phyloP scores from a whole-genome alignment of 1,140 invertebrate species.

The Copidosoma floridanum region DNA sequence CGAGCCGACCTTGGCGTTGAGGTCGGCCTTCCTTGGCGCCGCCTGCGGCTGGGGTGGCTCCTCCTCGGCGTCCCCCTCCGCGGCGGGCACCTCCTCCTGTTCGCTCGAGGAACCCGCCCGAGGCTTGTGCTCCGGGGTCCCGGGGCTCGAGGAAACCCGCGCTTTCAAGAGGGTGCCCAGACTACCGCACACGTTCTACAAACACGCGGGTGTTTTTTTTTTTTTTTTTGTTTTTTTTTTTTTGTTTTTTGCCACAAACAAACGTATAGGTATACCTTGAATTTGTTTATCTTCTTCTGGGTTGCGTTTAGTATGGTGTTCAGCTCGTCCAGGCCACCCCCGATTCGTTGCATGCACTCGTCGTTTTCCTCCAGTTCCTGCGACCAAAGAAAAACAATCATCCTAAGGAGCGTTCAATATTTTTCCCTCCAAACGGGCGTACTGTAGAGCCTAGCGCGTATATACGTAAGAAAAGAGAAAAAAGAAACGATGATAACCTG shows the following conservation, averaged over 20 bases:
- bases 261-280: conserved; percentile 85
- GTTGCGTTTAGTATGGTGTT: conserved; percentile 77
- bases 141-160: conserved; percentile 51
- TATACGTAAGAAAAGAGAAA: background rate
- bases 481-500: conserved; percentile 40
- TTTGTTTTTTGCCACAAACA: conserved; percentile 81
- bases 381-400: conserved; percentile 27
- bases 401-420: no score
- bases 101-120: conserved; percentile 7
- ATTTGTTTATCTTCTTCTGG: conserved; percentile 82
- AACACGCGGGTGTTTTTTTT: conserved; percentile 82
- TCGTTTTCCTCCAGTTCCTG: conserved; percentile 68
- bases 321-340: conserved; percentile 78
- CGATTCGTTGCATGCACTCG: conserved; percentile 69
- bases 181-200: conserved; percentile 65
- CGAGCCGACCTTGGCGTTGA: conserved; percentile 60
- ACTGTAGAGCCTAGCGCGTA: no score
- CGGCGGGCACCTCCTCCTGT: conserved; percentile 22
- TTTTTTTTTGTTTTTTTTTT: conserved; percentile 80
- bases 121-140: conserved; percentile 43
- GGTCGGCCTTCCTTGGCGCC: conserved; percentile 48
- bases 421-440: background rate
- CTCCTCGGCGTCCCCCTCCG: conserved; percentile 5
- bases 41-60: conserved; percentile 30
- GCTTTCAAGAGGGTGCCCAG: conserved; percentile 64